These are phyloP conservation scores for Megamerina dolium DNA, from an alignment of 2,888 invertebrate genomes.

Conservation along the genomic window DNA sequence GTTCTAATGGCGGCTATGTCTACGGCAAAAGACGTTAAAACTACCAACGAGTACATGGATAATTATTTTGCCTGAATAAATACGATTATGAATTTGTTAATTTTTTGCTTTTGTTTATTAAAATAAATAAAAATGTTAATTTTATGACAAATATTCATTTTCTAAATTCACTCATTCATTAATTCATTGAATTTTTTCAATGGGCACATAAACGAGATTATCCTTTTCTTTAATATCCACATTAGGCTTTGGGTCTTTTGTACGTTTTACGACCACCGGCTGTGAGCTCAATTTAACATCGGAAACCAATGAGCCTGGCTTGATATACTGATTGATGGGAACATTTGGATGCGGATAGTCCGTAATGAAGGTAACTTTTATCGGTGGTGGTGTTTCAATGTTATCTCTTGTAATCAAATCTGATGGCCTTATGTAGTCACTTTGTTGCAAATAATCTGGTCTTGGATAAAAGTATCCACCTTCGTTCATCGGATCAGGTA, in stretches of 20 bases:
- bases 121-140: conserved; percentile 6
- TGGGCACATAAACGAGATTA: conserved; percentile 34
- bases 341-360: conserved; percentile 32
- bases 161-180: background rate
- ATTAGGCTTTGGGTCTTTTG: conserved; percentile 15
- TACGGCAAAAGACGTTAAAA: conserved; percentile 26
- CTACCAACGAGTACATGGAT: too few species aligned
- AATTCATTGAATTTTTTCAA: background rate
- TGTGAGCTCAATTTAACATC: conserved; percentile 26
- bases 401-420: conserved; percentile 19
- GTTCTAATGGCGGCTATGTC: conserved; percentile 42
- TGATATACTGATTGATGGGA: conserved; percentile 36
- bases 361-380: conserved; percentile 30
- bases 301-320: conserved; percentile 37
- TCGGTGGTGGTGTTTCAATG: conserved; percentile 14
- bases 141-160: background rate
- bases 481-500: conserved; percentile 11
- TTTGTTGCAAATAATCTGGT: conserved; percentile 6
- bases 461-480: conserved; percentile 16
- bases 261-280: conserved; percentile 22
- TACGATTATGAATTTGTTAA: too few species aligned
- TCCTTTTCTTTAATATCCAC: conserved; percentile 29
- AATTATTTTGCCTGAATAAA: too few species aligned
- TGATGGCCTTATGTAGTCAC: conserved; percentile 16
- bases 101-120: too few species aligned